Evolutionary conservation across 2,797 vertebrate genomes (phyloP), one percentile per base, ranked within the genome.

Genomic region (Nasua narica): DNA sequence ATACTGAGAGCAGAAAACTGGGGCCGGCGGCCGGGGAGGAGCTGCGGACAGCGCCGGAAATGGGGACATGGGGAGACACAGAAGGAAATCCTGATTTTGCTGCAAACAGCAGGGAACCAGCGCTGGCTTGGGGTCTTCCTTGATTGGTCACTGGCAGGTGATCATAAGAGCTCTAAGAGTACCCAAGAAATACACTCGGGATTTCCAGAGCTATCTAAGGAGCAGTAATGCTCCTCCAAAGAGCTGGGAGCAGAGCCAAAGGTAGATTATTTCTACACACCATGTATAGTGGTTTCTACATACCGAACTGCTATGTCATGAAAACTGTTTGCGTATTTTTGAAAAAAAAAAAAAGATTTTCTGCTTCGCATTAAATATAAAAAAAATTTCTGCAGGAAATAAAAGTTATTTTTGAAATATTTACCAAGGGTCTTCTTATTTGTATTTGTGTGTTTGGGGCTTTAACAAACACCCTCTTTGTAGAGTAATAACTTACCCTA

Each of bases 11-110:
- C 32, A 70, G 35, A 65, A 37, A 11, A 12, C 10, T 1, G 5
- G 25, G n/a, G 9, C 7, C 5, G 18, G 0, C 0, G 11, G 23
- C 8, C 35, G 2, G 5, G 11, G 25, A 5, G 10, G 48, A 13
- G 37, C 15, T 60, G 3, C 11, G 23, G 46, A 10, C 23, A 78
- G 11, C 0, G 0, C 12, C 0, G 0, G 40, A 25, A 27, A 23
- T 14, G 52, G 35, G n/a, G 29, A 35, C 8, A 43, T 0, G 19
- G 18, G 50, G 32, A 56, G 18, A 14, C 40, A 16, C 3, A 3
- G 18, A 16, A n/a, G 2, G 32, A 85, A 60, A 60, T 37, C 18
- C 9, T 48, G 13, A 54, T 16, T 21, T 50, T 37, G 29, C 23
- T 69, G 86, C 56, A 8, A 37, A 60, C 46, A 29, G 19, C 58